Base-by-base conservation (phyloP, 2,113 vertebrate species). In the Dasyurus viverrinus region DNA sequence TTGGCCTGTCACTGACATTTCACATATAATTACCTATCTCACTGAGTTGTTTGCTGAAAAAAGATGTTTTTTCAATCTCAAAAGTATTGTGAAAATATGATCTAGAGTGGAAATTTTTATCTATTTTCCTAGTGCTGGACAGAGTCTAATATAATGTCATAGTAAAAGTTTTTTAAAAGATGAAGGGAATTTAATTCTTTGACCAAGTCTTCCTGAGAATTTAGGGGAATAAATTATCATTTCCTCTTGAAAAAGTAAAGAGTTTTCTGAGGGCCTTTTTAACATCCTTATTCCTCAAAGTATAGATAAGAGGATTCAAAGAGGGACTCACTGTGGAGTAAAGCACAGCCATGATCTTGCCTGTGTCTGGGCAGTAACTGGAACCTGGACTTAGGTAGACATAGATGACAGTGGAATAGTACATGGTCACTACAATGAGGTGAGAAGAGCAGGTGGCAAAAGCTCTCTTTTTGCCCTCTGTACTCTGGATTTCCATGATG, bases 271-370 rank as follows among this genome's bases (percentile, higher is more conserved):
- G 89, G n/a, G 92, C 53, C 8, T 30, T 54, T 42, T 89, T 94
- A 48, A 94, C 54, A 27, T 92, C 91, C 47, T 92, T 94, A 14
- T 91, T 89, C 93, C 93, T 96, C 6, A 98, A 89, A 48, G 89
- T 95, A 48, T 97, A 97, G 47, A 97, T 89, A 55, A 97, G 94
- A 48, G 97, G 96, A 53, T 97, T 97, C 50, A 96, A 26, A 30
- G 96, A 89, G 53, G 95, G 94, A 25, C 97, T 97, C 22, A 96
- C 94, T 0, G 96, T 92, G 46, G 94, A 92, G n/a, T 97, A 97
- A 47, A 97, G 84, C 22, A 94, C 91, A 52, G 96, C 96, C 55
- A 95, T 54, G 8, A 94, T 30, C 46, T 96, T 97, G 68, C 96
- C 97, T 3, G 76, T 53, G 16, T 91, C 46, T 10, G 94, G 84